These are phyloP conservation scores for Agrotis ipsilon DNA, from an alignment of 2,888 invertebrate species.

Conservation along the genomic window DNA sequence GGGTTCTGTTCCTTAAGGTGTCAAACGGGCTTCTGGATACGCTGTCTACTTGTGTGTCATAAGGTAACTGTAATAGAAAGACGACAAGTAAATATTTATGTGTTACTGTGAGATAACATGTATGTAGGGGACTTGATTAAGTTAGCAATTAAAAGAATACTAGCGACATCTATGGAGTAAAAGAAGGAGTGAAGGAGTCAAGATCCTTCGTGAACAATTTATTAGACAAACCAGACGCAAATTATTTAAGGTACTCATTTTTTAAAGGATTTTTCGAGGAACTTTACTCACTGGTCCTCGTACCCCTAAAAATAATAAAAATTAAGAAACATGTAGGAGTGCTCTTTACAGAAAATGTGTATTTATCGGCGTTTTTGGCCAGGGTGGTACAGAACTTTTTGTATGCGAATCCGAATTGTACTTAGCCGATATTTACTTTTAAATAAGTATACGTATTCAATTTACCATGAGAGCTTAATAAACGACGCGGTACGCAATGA, in stretches of 20 bases:
- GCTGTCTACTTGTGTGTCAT: not conserved
- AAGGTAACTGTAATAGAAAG: not conserved
- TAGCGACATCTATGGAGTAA: too few relatives aligned
- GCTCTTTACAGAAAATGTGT: not conserved
- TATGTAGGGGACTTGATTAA: too few relatives aligned
- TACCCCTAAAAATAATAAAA: too few relatives aligned
- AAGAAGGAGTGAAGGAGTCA: too few relatives aligned
- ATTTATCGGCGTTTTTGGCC: not conserved
- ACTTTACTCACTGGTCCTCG: too few relatives aligned
- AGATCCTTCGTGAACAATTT: too few relatives aligned
- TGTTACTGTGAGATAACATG: not conserved
- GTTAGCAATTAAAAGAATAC: too few relatives aligned
- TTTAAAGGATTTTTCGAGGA: too few relatives aligned
- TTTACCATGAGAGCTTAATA: slow-evolving; percentile 40
- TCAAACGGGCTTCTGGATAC: not conserved
- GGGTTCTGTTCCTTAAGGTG: not conserved
- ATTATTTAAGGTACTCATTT: too few relatives aligned
- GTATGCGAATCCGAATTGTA: not conserved
- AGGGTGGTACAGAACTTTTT: not conserved
- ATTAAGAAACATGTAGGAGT: too few relatives aligned
- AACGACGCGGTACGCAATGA: slow-evolving; percentile 14
- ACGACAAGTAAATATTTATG: not conserved
- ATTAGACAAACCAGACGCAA: too few relatives aligned
- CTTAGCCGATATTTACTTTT: not conserved
- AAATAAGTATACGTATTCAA: slow-evolving; percentile 9